These are phyloP conservation scores for Ernsta delagoae DNA, from an alignment of 2,888 invertebrate genomes.

Conservation along the genomic window DNA sequence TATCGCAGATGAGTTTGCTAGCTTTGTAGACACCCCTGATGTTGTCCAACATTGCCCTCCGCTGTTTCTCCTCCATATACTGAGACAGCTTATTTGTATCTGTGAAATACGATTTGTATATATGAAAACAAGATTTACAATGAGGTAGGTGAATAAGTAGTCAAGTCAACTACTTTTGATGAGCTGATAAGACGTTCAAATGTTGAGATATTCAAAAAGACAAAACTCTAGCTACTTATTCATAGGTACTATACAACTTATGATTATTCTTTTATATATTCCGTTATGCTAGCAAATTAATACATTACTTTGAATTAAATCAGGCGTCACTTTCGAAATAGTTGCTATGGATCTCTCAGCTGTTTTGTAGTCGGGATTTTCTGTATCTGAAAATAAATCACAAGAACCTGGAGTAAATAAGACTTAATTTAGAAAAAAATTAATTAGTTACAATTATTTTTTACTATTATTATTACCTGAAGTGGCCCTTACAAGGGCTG, in stretches of 20 bases:
- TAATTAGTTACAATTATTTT: too few species aligned
- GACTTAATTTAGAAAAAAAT: too few species aligned
- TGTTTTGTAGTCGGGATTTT: slow-evolving; percentile 54
- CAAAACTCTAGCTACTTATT: too few species aligned
- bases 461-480: slow-evolving; percentile 37
- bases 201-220: too few species aligned
- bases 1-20: slow-evolving; percentile 44
- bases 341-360: slow-evolving; percentile 54
- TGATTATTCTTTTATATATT: too few species aligned
- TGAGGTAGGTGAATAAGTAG: too few species aligned
- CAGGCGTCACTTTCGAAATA: slow-evolving; percentile 57
- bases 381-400: slow-evolving; percentile 46
- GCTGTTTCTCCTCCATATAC: slow-evolving; percentile 44
- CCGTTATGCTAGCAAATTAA: too few species aligned
- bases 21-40: slow-evolving; percentile 51
- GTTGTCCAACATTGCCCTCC: slow-evolving; percentile 47
- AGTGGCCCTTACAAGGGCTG: slow-evolving; percentile 42
- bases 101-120: slow-evolving; percentile 36
- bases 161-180: too few species aligned
- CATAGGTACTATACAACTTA: too few species aligned
- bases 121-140: too few species aligned
- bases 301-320: slow-evolving; percentile 55
- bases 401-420: not conserved
- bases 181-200: too few species aligned
- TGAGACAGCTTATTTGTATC: slow-evolving; percentile 48